Percentiles rank a stretch among this genome's conserved stretches.
Conservation (phyloP, 1,140 invertebrate genomes). For the Asbolus verrucosus region DNA sequence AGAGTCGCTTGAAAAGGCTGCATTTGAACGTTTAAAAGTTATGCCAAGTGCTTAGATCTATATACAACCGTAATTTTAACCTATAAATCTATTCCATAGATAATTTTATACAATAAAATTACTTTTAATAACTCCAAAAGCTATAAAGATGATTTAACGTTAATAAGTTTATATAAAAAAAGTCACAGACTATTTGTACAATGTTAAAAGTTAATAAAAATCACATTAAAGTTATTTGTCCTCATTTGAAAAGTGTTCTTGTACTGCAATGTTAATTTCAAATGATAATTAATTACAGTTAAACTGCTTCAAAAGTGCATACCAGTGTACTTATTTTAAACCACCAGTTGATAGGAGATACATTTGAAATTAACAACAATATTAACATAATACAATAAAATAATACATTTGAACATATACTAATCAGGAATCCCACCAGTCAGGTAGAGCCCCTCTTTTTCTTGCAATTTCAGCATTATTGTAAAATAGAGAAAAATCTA, state of each 20-base stretch:
- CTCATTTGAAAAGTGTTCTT: too few species aligned
- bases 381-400: too few species aligned
- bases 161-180: slow-evolving; percentile 41
- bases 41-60: slow-evolving; percentile 74
- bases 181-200: slow-evolving; percentile 35
- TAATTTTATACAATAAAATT: slow-evolving; percentile 2
- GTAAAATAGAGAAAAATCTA: slow-evolving; percentile 88
- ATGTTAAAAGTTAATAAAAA: slow-evolving; percentile 37
- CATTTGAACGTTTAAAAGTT: slow-evolving; percentile 87
- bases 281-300: too few species aligned
- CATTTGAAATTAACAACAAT: too few species aligned
- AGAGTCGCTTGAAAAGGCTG: slow-evolving; percentile 86
- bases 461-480: slow-evolving; percentile 71
- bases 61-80: slow-evolving; percentile 14
- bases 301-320: too few species aligned
- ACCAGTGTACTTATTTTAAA: too few species aligned
- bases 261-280: too few species aligned
- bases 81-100: not conserved
- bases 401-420: too few species aligned
- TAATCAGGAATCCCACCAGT: slow-evolving; percentile 51
- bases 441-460: slow-evolving; percentile 56
- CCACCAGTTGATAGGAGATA: too few species aligned
- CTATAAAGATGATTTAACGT: slow-evolving; percentile 18
- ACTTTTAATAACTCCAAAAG: slow-evolving; percentile 8
- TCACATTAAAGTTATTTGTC: not conserved